These are phyloP conservation scores for Scrobipalpa costella DNA, from an alignment of 2,888 invertebrate genomes.

Conservation along the genomic window DNA sequence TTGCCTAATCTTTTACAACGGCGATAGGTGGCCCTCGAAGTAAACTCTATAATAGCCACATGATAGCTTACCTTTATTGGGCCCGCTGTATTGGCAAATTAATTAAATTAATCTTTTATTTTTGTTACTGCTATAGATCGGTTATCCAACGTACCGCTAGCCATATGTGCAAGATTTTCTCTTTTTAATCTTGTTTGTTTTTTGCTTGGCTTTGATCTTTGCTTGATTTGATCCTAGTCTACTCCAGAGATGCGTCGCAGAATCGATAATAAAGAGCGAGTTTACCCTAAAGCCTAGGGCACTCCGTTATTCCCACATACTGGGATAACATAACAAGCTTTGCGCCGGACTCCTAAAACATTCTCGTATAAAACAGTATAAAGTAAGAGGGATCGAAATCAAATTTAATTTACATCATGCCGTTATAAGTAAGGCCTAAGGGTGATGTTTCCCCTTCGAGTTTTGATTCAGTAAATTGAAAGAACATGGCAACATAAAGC, in stretches of 20 bases:
- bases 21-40: slow-evolving; percentile 59
- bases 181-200: neutral
- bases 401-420: neutral
- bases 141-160: neutral
- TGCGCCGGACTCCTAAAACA: no score
- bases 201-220: no score
- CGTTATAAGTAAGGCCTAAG: neutral
- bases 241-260: no score
- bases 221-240: no score
- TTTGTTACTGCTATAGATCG: neutral
- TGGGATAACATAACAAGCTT: no score
- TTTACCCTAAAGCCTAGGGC: no score
- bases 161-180: neutral
- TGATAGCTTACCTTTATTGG: slow-evolving; percentile 40
- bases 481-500: no score
- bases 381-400: no score
- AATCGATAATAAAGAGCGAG: no score
- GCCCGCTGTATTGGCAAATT: slow-evolving; percentile 36
- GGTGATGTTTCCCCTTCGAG: neutral
- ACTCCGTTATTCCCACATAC: no score
- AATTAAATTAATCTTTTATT: slow-evolving; percentile 22
- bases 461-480: neutral
- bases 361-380: no score
- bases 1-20: slow-evolving; percentile 66
- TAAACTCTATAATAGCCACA: slow-evolving; percentile 41